Percentiles rank a stretch among this genome's conserved stretches.
These are phyloP conservation scores for Lamprologus callipterus DNA, from an alignment of 2,113 vertebrate genomes.

Conservation along the genomic window DNA sequence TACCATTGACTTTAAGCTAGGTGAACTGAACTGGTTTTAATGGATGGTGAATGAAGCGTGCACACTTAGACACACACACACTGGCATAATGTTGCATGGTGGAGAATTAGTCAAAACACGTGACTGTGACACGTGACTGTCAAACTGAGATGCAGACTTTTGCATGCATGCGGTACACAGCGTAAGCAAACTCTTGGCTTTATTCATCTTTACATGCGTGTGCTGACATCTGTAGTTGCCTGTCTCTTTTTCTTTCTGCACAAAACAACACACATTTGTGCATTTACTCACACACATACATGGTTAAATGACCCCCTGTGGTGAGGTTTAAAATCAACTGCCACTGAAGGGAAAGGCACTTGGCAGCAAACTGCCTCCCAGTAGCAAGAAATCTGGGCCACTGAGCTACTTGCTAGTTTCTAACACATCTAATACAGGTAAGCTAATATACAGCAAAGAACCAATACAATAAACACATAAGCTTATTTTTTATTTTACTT, in stretches of 20 bases:
- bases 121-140: not conserved
- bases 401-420: not conserved
- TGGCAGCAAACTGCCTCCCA: not conserved
- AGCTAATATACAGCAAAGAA: not conserved
- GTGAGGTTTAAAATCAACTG: conserved; percentile 4
- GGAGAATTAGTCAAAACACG: not conserved
- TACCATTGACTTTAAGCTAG: not conserved
- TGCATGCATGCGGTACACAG: not conserved
- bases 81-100: not conserved
- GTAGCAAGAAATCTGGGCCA: conserved; percentile 4
- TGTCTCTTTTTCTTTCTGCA: not conserved
- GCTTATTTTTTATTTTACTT: not conserved
- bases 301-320: conserved; percentile 2
- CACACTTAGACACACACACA: not conserved
- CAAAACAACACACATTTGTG: not conserved
- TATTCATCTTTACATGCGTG: not conserved
- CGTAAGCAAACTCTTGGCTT: not conserved
- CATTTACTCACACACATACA: not conserved
- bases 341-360: conserved; percentile 13
- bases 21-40: not conserved
- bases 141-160: not conserved
- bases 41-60: not conserved
- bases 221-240: not conserved
- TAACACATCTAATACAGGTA: not conserved
- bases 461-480: not conserved